These are phyloP conservation scores for Geodia barretti DNA, from an alignment of 37 sponge, comb jelly and placozoan species.

Conservation along the genomic window DNA sequence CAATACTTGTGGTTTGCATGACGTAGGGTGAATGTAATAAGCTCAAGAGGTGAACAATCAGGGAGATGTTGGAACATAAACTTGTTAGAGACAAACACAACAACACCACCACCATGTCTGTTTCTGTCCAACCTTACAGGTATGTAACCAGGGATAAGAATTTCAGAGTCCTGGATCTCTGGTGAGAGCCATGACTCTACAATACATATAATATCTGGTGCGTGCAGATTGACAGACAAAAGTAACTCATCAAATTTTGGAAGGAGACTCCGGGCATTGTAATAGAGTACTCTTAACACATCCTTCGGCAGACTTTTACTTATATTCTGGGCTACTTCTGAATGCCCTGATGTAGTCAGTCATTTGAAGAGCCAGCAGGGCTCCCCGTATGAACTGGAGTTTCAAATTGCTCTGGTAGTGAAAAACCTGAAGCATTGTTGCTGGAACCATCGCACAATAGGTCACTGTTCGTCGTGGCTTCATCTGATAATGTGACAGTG, in stretches of 20 bases:
- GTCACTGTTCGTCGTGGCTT: too few species aligned
- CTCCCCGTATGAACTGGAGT: too few species aligned
- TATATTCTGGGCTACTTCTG: too few species aligned
- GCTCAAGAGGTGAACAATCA: background rate
- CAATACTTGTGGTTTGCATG: background rate
- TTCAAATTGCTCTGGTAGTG: too few species aligned
- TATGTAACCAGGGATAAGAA: background rate
- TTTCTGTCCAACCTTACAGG: background rate
- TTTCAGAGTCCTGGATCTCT: background rate
- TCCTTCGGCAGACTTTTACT: too few species aligned
- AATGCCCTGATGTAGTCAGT: too few species aligned
- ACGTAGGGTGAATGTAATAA: background rate
- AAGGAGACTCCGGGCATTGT: background rate
- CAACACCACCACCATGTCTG: slow-evolving; percentile 2
- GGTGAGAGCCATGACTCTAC: background rate
- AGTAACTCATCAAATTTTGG: background rate
- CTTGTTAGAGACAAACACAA: background rate
- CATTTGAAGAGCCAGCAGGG: too few species aligned
- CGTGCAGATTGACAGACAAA: background rate
- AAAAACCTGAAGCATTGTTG: too few species aligned
- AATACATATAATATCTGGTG: background rate
- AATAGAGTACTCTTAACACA: background rate
- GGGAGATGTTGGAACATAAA: background rate
- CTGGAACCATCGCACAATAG: too few species aligned
- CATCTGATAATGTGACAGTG: too few species aligned